Evolutionary conservation across 2,113 vertebrate genomes (phyloP).

Genomic region (Phocoena phocoena): DNA sequence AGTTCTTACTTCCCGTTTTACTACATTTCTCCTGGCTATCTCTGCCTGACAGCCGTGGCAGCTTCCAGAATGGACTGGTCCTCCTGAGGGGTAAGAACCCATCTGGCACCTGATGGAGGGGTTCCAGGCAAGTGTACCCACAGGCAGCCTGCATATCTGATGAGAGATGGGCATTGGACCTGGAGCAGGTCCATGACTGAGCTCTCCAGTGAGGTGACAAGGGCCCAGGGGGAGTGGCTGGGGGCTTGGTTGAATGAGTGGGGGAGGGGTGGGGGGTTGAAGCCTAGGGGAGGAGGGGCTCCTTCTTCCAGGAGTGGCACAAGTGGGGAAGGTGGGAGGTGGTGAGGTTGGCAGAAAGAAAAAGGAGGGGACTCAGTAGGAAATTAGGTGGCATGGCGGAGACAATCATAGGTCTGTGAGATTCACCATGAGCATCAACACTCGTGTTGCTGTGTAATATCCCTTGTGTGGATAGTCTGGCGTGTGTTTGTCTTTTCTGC

Average conservation of each 20-base stretch:
- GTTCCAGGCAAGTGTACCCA: conserved; percentile 84
- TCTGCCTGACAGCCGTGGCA: conserved; percentile 69
- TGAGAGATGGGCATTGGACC: conserved; percentile 91
- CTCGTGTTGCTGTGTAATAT: too few relatives aligned
- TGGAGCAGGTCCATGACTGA: conserved; percentile 83
- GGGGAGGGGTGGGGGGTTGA: conserved; percentile 82
- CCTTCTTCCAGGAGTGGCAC: conserved; percentile 93
- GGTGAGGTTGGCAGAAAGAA: conserved; percentile 87
- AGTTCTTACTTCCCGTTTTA: conserved; percentile 80
- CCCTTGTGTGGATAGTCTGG: too few relatives aligned
- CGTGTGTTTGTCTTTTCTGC: background rate
- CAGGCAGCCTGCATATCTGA: conserved; percentile 85
- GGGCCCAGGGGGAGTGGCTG: too few relatives aligned
- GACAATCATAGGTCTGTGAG: too few relatives aligned
- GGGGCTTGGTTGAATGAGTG: conserved; percentile 90
- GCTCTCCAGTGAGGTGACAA: conserved; percentile 87
- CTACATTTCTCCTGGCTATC: conserved; percentile 79
- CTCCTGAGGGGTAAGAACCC: conserved; percentile 73
- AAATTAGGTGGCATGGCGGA: conserved; percentile 89
- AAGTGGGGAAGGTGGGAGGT: conserved; percentile 89
- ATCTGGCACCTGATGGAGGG: conserved; percentile 69
- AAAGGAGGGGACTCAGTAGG: conserved; percentile 90
- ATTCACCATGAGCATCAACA: too few relatives aligned
- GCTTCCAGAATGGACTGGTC: conserved; percentile 74
- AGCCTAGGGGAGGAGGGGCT: conserved; percentile 86